These are phyloP conservation scores for Bombus difficillimus DNA, from an alignment of 1,140 invertebrate species.

Conservation along the genomic window DNA sequence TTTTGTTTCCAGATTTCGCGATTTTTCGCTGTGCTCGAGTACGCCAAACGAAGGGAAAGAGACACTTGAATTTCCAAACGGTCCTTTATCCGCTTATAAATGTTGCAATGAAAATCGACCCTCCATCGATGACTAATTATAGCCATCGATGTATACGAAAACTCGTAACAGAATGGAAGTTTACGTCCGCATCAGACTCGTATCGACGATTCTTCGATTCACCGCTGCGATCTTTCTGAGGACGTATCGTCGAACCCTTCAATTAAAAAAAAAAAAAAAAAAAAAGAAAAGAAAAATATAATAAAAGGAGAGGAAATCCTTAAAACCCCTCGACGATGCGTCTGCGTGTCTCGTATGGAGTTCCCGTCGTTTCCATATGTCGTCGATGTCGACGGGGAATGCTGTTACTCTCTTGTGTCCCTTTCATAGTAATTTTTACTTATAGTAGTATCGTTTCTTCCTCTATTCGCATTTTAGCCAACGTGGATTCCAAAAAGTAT, in stretches of 20 bases:
- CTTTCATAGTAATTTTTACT: background rate
- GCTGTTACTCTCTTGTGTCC: background rate
- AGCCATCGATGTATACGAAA: constrained; percentile 57
- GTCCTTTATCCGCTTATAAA: constrained; percentile 55
- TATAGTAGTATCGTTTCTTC: background rate
- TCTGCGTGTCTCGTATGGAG: background rate
- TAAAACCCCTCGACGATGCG: background rate
- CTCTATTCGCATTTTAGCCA: background rate
- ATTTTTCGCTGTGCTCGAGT: constrained; percentile 70
- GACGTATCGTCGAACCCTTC: constrained; percentile 28
- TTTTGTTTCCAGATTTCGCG: constrained; percentile 74
- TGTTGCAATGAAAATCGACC: constrained; percentile 54
- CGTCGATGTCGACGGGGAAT: background rate
- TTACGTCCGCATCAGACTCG: constrained; percentile 12
- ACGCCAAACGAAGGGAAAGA: constrained; percentile 50
- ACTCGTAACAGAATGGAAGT: constrained; percentile 13
- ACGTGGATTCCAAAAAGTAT: background rate
- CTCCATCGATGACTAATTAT: constrained; percentile 69
- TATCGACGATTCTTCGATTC: constrained; percentile 39
- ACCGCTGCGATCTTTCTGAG: background rate
- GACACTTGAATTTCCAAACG: constrained; percentile 68
- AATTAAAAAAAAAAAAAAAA: constrained; percentile 31
- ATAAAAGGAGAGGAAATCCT: constrained; percentile 10
- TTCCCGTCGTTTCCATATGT: background rate
- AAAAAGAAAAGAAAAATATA: background rate